Percentiles rank a stretch among this genome's conserved stretches.
These are phyloP conservation scores for Picus viridis DNA, from an alignment of 2,797 vertebrate species.

Conservation along the genomic window DNA sequence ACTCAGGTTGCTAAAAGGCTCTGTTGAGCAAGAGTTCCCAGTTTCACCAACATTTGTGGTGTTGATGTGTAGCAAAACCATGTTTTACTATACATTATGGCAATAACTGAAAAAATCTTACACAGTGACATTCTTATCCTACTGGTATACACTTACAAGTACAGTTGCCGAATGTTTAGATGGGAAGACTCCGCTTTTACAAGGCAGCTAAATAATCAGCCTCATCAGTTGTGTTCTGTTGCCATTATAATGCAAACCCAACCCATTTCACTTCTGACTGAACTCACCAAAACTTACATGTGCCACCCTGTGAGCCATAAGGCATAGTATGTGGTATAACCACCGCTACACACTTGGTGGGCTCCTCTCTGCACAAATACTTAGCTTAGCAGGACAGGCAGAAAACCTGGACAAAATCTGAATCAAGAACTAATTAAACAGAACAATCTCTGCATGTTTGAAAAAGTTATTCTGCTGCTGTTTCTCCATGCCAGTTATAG, in stretches of 20 bases:
- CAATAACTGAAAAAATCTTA: background rate
- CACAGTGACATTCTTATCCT: background rate
- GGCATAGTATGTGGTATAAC: background rate
- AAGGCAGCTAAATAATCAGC: background rate
- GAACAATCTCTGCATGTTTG: background rate
- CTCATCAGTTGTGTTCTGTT: background rate
- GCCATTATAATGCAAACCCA: background rate
- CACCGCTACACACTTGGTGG: background rate
- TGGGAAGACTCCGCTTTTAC: background rate
- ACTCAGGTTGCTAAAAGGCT: background rate
- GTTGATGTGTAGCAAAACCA: background rate
- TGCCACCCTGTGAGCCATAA: background rate
- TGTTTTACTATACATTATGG: background rate
- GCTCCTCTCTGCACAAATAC: background rate
- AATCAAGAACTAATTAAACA: background rate
- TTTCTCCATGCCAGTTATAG: background rate
- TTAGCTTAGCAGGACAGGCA: background rate
- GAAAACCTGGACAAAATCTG: background rate
- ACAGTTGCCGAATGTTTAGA: background rate
- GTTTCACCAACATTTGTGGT: background rate
- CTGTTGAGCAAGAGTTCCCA: background rate
- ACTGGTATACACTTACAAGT: background rate
- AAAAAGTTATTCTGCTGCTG: background rate
- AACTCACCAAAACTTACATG: background rate
- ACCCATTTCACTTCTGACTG: accelerated